Conservation (phyloP, 2,113 vertebrate species). For the Ptilorrhoa leucosticta region DNA sequence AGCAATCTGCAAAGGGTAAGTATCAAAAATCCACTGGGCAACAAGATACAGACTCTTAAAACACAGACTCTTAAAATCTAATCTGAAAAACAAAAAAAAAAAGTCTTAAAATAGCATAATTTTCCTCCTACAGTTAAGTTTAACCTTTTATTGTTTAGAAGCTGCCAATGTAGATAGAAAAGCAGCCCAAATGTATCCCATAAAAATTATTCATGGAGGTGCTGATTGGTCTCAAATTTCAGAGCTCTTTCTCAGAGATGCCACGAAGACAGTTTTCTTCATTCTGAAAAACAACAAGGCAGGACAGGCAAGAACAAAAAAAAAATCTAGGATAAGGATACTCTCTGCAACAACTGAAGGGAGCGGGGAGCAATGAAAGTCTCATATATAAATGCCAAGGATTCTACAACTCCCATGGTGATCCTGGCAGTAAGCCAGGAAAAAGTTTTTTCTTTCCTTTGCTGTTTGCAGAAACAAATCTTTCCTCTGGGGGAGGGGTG, state of each 20-base stretch:
- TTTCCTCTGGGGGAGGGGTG: slow-evolving; percentile 22
- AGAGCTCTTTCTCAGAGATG: neutral
- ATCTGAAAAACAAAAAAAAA: neutral
- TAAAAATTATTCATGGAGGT: neutral
- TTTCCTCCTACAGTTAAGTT: neutral
- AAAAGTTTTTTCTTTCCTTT: slow-evolving; percentile 69
- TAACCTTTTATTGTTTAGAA: neutral
- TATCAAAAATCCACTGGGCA: neutral
- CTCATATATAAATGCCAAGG: slow-evolving; percentile 65
- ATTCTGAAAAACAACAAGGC: neutral
- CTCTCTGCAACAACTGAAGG: neutral
- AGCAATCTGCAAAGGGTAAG: neutral
- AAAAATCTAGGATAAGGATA: neutral
- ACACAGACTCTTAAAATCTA: neutral
- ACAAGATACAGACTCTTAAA: neutral
- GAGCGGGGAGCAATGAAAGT: slow-evolving; percentile 33
- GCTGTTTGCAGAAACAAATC: slow-evolving; percentile 56
- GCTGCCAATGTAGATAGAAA: neutral
- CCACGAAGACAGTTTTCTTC: neutral
- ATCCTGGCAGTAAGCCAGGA: slow-evolving; percentile 63
- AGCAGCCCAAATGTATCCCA: neutral
- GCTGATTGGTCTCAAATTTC: neutral
- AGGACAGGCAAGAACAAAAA: neutral
- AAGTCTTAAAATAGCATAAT: neutral
- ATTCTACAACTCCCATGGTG: slow-evolving; percentile 66